phyloP scores from a whole-genome alignment of 37 sponge, comb jelly and placozoan species.

The Ianthella basta region DNA sequence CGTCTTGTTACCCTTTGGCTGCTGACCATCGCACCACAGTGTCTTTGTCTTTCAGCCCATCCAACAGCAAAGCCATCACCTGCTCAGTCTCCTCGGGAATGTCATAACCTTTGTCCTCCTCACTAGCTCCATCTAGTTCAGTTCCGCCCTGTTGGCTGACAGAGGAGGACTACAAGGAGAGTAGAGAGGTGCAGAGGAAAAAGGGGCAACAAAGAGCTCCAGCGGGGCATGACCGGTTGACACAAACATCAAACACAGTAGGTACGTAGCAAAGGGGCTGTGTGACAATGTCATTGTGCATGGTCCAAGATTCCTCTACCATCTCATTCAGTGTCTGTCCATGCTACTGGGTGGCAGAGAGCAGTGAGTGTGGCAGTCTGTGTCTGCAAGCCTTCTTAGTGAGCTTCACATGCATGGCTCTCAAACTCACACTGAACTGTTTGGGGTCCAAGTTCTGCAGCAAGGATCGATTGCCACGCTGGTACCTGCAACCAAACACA shows the following conservation, averaged over 20 bases:
- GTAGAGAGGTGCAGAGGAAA: neutral
- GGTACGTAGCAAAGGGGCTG: too few species aligned
- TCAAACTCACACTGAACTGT: too few species aligned
- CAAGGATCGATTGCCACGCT: slow-evolving; percentile 83
- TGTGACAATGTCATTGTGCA: too few species aligned
- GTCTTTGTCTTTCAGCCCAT: slow-evolving; percentile 90
- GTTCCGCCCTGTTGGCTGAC: neutral
- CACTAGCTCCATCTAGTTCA: slow-evolving; percentile 42
- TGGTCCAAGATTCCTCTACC: too few species aligned
- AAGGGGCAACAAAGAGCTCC: neutral
- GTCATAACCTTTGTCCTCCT: slow-evolving; percentile 59
- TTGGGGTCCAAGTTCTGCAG: slow-evolving; percentile 44
- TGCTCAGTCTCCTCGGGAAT: slow-evolving; percentile 40
- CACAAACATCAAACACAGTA: too few species aligned
- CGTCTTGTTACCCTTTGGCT: slow-evolving; percentile 84
- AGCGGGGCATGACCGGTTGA: neutral
- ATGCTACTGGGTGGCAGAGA: too few species aligned
- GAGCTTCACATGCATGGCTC: too few species aligned
- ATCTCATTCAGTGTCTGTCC: too few species aligned
- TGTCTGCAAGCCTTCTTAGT: too few species aligned
- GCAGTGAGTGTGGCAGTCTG: too few species aligned
- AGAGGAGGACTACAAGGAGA: neutral
- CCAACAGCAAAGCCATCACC: slow-evolving; percentile 56
- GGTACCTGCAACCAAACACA: slow-evolving; percentile 52
- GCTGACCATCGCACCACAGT: slow-evolving; percentile 98